phyloP scores from a whole-genome alignment of 2,113 vertebrate species.

The Rhineura floridana region DNA sequence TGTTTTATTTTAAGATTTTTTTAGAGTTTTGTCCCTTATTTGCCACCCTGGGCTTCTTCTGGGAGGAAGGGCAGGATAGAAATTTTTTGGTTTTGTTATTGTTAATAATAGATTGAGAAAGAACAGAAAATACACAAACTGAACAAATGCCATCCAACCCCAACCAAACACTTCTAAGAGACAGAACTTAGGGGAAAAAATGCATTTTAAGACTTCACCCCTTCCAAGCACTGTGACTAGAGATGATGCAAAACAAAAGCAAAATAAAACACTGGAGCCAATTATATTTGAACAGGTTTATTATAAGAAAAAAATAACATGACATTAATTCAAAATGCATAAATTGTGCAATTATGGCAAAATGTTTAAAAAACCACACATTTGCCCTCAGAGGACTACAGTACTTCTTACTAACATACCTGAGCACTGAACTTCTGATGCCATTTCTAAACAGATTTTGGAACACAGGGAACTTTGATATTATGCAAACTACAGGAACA shows the following conservation, averaged over 20 bases:
- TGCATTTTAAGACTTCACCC: too few relatives aligned
- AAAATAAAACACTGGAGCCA: conserved; percentile 32
- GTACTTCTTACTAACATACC: conserved; percentile 98
- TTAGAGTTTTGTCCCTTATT: too few relatives aligned
- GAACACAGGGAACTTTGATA: conserved; percentile 56
- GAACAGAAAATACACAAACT: too few relatives aligned
- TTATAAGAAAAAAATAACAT: conserved; percentile 81
- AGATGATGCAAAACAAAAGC: neutral
- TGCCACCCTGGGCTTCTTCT: too few relatives aligned
- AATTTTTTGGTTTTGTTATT: too few relatives aligned
- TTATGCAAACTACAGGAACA: conserved; percentile 64
- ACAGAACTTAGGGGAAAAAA: too few relatives aligned
- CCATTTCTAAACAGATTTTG: conserved; percentile 70
- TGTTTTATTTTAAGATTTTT: too few relatives aligned
- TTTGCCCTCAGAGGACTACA: conserved; percentile 92
- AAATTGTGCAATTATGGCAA: conserved; percentile 98
- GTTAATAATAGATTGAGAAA: too few relatives aligned
- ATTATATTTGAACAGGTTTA: conserved; percentile 78
- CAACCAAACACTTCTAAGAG: too few relatives aligned
- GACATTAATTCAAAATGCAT: conserved; percentile 87
- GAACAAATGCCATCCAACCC: too few relatives aligned
- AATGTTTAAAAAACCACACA: conserved; percentile 91
- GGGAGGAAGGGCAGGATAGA: too few relatives aligned
- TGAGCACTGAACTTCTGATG: conserved; percentile 89
- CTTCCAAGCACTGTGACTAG: too few relatives aligned